Evolutionary conservation across 2,888 invertebrate species (phyloP).

Genomic region (Dysmachus trigonus): DNA sequence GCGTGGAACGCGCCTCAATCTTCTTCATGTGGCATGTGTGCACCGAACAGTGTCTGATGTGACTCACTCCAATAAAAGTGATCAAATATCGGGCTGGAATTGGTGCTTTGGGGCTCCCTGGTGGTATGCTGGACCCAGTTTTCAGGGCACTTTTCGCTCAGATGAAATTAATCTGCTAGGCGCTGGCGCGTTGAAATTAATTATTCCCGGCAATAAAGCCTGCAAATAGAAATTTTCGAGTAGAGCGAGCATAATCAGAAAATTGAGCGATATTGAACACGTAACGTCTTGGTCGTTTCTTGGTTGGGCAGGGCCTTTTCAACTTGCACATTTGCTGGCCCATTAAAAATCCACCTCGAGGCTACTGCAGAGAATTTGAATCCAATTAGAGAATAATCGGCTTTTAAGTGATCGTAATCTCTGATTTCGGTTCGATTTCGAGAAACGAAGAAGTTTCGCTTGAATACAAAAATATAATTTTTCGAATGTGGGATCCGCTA

Average conservation of each 20-base stretch:
- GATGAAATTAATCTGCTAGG: not conserved
- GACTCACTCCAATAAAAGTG: not conserved
- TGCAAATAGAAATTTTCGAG: not conserved
- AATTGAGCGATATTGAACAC: not conserved
- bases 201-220: not conserved
- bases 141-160: not conserved
- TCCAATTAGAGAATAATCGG: not conserved
- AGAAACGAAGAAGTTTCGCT: not conserved
- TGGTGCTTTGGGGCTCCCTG: not conserved
- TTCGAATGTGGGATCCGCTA: not conserved
- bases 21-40: not conserved
- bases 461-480: not conserved
- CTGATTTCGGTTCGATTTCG: not conserved
- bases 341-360: not conserved
- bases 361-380: not conserved
- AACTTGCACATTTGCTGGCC: not conserved
- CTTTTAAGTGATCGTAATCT: not conserved
- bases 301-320: not conserved
- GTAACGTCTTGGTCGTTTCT: not conserved
- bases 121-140: not conserved
- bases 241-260: not conserved
- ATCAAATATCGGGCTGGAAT: not conserved
- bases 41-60: not conserved
- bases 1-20: not conserved
- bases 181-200: not conserved